Percentiles rank a stretch among this genome's conserved stretches.
Conservation (phyloP, 1,140 invertebrate species). For the Eupristina koningsbergeri region DNA sequence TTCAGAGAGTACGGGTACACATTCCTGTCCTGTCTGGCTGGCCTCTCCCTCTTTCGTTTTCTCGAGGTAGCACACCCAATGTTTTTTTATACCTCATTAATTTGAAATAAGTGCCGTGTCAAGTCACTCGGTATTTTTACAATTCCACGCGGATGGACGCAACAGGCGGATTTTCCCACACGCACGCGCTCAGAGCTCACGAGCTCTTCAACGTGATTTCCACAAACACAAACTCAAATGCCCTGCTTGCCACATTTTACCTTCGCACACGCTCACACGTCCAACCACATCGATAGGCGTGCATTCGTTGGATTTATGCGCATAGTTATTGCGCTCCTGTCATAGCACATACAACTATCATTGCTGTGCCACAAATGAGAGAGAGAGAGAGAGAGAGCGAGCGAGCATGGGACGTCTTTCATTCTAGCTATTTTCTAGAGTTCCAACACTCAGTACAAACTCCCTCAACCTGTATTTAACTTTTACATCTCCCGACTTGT, state of each 20-base stretch:
- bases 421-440: too few species aligned
- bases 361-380: too few species aligned
- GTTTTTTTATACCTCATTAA: not conserved
- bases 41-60: not conserved
- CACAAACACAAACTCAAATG: not conserved
- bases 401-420: too few species aligned
- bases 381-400: too few species aligned
- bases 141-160: not conserved
- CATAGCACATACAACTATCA: too few species aligned
- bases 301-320: not conserved
- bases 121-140: not conserved
- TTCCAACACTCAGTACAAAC: too few species aligned
- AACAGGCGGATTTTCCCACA: not conserved
- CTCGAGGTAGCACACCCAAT: not conserved
- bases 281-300: not conserved
- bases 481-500: too few species aligned
- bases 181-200: too few species aligned
- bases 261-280: not conserved
- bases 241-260: not conserved
- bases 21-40: too few species aligned
- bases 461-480: too few species aligned
- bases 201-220: not conserved
- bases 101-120: not conserved
- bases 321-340: too few species aligned
- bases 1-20: too few species aligned